A percentile compares a stretch with the other conserved stretches of the same genome.
Evolutionary conservation across 2,113 vertebrate species (phyloP).

Genomic region (Ondatra zibethicus): DNA sequence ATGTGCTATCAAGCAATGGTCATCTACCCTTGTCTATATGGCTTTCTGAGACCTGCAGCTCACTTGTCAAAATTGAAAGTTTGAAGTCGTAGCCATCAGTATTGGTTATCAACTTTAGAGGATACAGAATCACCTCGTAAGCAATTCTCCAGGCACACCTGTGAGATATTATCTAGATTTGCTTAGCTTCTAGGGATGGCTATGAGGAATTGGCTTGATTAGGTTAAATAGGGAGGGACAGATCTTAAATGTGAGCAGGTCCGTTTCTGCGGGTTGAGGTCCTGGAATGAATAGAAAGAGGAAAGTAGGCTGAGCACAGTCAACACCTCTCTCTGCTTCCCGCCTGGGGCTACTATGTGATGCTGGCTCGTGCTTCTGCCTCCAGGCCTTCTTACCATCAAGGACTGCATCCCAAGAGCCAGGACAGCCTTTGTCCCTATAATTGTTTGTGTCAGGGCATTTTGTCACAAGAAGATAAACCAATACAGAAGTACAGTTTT

Average conservation of each 20-base stretch:
- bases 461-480: background rate
- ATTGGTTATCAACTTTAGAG: background rate
- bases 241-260: background rate
- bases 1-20: background rate
- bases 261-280: background rate
- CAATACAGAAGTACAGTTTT: background rate
- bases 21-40: background rate
- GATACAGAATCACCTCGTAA: background rate
- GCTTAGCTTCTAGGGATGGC: background rate
- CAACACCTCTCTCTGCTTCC: background rate
- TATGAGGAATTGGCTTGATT: background rate
- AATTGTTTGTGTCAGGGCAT: background rate
- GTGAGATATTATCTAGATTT: background rate
- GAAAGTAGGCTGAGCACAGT: background rate
- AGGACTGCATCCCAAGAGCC: background rate
- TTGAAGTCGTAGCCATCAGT: background rate
- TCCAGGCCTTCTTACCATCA: background rate
- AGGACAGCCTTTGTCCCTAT: background rate
- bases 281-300: background rate
- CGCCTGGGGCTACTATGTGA: background rate
- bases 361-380: fast-evolving
- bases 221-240: background rate
- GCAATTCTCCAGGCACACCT: background rate
- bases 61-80: background rate
- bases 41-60: background rate